Conservation (phyloP, 2,888 invertebrate genomes). For the Callimorpha dominula region DNA sequence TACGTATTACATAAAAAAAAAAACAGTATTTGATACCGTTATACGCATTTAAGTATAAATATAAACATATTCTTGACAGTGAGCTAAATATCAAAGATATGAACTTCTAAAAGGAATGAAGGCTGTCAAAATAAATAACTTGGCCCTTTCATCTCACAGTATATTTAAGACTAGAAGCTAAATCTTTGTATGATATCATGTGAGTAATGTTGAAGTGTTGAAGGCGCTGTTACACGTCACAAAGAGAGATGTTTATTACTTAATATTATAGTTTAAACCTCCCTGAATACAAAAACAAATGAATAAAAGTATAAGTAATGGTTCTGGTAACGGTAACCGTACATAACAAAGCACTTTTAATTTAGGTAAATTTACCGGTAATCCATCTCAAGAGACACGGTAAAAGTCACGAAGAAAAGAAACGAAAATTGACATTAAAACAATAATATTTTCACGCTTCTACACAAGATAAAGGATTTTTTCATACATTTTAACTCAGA, state of each 20-base stretch:
- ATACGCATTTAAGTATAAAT: neutral
- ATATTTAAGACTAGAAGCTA: neutral
- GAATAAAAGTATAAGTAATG: neutral
- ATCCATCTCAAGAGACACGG: no score
- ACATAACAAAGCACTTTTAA: no score
- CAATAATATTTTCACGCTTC: neutral
- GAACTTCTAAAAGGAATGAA: neutral
- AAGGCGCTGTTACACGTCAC: neutral
- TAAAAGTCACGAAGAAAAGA: no score
- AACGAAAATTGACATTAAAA: no score
- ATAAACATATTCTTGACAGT: neutral
- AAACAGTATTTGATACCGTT: neutral
- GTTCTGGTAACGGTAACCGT: neutral
- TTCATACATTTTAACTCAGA: neutral
- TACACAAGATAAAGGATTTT: neutral
- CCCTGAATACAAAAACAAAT: no score
- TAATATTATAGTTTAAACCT: neutral
- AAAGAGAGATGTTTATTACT: neutral
- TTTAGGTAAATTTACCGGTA: no score
- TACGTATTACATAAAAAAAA: no score
- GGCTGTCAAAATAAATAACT: constrained; percentile 36
- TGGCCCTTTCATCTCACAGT: constrained; percentile 20
- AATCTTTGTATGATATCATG: neutral
- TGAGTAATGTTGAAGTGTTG: neutral
- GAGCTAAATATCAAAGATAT: constrained; percentile 26